Evolutionary conservation across 2,888 invertebrate species (phyloP).

Genomic region (Euproctis similis): DNA sequence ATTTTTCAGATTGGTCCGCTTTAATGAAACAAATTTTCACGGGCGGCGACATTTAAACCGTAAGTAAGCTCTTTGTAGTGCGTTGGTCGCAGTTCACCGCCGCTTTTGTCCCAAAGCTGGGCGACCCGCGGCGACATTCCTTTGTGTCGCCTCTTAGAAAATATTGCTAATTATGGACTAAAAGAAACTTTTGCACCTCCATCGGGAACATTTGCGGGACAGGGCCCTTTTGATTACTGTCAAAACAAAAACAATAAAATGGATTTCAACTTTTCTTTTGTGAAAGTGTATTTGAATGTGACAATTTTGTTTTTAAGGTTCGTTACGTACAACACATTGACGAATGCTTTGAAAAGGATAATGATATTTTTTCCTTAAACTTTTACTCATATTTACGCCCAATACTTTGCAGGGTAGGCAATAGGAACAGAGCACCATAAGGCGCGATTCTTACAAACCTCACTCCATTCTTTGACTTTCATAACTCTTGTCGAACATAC

Average conservation of each 20-base stretch:
- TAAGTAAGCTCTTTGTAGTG: slow-evolving; percentile 69
- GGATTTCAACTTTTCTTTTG: slow-evolving; percentile 3
- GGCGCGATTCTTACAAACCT: too few species aligned
- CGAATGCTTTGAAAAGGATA: too few species aligned
- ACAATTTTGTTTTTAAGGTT: too few species aligned
- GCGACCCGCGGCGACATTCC: slow-evolving; percentile 47
- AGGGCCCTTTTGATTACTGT: slow-evolving; percentile 13
- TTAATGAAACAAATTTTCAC: slow-evolving; percentile 73
- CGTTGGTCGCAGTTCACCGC: slow-evolving; percentile 30
- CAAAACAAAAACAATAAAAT: slow-evolving; percentile 10
- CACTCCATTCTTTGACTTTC: too few species aligned
- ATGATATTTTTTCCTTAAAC: too few species aligned
- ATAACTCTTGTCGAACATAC: too few species aligned
- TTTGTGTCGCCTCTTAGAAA: slow-evolving; percentile 58
- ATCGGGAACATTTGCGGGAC: slow-evolving; percentile 14
- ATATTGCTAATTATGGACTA: slow-evolving; percentile 68
- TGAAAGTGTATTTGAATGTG: neutral
- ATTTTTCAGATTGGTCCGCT: slow-evolving; percentile 52
- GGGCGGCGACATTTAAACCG: slow-evolving; percentile 66
- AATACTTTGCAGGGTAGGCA: too few species aligned
- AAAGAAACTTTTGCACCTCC: slow-evolving; percentile 38
- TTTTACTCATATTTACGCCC: too few species aligned
- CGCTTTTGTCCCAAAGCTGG: slow-evolving; percentile 53
- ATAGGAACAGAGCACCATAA: too few species aligned
- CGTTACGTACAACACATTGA: too few species aligned